phyloP scores from a whole-genome alignment of 1,140 invertebrate genomes.

The Drosophila littoralis region DNA sequence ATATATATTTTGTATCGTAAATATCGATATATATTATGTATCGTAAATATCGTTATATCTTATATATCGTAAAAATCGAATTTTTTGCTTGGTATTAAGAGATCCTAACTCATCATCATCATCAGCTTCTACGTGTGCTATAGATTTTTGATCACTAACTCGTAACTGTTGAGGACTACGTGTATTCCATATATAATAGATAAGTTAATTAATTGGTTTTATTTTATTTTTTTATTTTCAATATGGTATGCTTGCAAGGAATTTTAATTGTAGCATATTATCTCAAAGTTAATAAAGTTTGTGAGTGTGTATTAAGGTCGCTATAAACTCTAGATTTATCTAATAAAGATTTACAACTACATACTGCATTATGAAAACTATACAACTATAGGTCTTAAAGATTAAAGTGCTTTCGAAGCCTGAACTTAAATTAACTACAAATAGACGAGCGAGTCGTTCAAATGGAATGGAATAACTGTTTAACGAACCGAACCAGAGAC shows the following conservation, averaged over 20 bases:
- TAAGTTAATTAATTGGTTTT: no score
- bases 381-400: no score
- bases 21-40: background rate
- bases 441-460: no score
- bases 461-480: no score
- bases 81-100: no score
- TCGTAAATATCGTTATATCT: background rate
- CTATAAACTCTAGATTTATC: background rate
- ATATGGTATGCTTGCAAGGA: background rate
- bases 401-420: no score
- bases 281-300: background rate
- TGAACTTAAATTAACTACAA: no score
- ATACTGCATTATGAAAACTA: background rate
- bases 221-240: no score
- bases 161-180: background rate
- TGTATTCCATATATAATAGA: background rate
- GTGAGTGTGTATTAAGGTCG: background rate
- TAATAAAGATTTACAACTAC: slow-evolving; percentile 5
- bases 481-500: background rate
- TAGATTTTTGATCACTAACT: background rate
- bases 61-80: background rate
- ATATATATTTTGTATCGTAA: background rate
- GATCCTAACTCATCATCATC: no score
- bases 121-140: no score
- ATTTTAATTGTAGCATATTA: background rate